These are phyloP conservation scores for Eutrigla gurnardus DNA, from an alignment of 2,797 vertebrate genomes.

Conservation along the genomic window DNA sequence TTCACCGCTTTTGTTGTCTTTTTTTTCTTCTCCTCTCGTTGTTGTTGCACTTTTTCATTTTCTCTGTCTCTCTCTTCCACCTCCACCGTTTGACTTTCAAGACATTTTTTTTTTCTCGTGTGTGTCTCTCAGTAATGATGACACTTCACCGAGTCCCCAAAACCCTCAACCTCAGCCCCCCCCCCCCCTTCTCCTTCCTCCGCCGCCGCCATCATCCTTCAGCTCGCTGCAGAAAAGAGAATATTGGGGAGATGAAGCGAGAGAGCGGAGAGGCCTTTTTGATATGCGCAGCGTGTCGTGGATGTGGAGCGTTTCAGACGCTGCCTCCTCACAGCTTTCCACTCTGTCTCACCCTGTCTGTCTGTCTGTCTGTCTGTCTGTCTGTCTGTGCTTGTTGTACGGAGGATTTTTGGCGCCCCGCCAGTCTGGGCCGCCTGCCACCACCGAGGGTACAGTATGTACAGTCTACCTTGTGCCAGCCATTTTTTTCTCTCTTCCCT, in stretches of 20 bases:
- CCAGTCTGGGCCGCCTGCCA: slow-evolving; percentile 92
- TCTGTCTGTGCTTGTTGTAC: slow-evolving; percentile 88
- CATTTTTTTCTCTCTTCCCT: slow-evolving; percentile 78
- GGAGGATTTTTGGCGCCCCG: slow-evolving; percentile 87
- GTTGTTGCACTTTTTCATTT: slow-evolving; percentile 18
- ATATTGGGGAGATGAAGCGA: slow-evolving; percentile 67
- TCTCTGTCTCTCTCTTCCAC: slow-evolving; percentile 26
- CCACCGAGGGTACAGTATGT: slow-evolving; percentile 97
- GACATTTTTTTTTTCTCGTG: slow-evolving; percentile 62
- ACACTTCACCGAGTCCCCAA: slow-evolving; percentile 71
- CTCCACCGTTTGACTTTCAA: slow-evolving; percentile 75
- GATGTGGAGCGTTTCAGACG: slow-evolving; percentile 73
- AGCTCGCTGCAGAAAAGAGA: slow-evolving; percentile 68
- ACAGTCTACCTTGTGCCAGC: slow-evolving; percentile 94
- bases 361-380: slow-evolving; percentile 37
- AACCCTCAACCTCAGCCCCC: slow-evolving; percentile 57
- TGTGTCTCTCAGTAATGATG: slow-evolving; percentile 74
- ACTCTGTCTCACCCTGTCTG: slow-evolving; percentile 25
- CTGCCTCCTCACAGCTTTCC: slow-evolving; percentile 29
- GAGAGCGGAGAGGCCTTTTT: slow-evolving; percentile 67
- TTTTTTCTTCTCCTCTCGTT: slow-evolving; percentile 5
- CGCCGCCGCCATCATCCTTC: slow-evolving; percentile 63
- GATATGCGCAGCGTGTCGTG: slow-evolving; percentile 71
- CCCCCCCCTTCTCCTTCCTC: neutral
- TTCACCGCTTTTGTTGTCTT: slow-evolving; percentile 73